Base-by-base conservation (phyloP, 2,113 vertebrate genomes). In the Elephas maximus region DNA sequence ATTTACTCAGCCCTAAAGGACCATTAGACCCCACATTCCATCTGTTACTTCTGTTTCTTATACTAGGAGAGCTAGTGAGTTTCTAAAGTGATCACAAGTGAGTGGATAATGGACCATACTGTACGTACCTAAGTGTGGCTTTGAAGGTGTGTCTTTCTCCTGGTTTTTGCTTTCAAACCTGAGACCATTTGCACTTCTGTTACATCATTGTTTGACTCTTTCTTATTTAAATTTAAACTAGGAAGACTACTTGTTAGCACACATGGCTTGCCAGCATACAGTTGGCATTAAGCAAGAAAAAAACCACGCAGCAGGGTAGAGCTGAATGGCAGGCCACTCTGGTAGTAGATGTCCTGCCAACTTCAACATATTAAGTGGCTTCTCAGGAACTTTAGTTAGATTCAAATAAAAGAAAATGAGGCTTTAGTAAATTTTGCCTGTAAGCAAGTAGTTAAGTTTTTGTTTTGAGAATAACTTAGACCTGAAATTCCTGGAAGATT, bases 401-500 rank as follows among this genome's bases (percentile, higher is more conserved):
- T 67, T 92, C 57, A 84, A 33, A 90, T 73, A 67, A 71, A 92
- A 63, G 37, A 88, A 96, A 91, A 76, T 51, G 41, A 88, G n/a
- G 88, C 71, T 81, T 87, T 74, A 87, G 63, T 37, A 73, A 81
- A 33, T 28, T 41, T 76, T 10, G 20, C 85, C 18, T 71, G 6
- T 51, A 83, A 28, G 20, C 57, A 80, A 9, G 12, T 53, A 57
- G 77, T 93, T 76, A 67, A 20, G 8, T 80, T 93, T 96, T 95
- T 89, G 57, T 92, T 97, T 73, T 73, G 44, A 94, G 63, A 93
- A 80, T 91, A 91, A 91, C 63, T 91, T 78, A 74, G 23, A 80
- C 33, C 24, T 91, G 62, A 71, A 71, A 11, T 95, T 94, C 91
- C 62, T 33, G 48, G 45, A 90, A 96, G 24, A 28, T 67, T 90